phyloP scores from a whole-genome alignment of 1,140 invertebrate species.

The Watersipora subatra region DNA sequence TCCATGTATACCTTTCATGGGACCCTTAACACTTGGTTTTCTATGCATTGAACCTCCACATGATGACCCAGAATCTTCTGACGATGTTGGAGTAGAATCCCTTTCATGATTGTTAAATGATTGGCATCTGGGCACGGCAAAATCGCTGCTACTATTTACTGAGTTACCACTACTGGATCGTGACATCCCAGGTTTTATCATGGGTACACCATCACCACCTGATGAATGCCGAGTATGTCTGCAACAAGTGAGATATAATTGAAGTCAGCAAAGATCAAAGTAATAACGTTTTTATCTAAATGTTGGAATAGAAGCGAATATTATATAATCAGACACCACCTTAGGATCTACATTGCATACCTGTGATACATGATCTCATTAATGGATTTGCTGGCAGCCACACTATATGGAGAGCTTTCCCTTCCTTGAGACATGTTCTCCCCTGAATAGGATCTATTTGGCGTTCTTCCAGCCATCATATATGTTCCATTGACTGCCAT shows the following conservation, averaged over 20 bases:
- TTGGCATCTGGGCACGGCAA: neutral
- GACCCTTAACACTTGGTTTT: neutral
- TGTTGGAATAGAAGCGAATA: too few relatives aligned
- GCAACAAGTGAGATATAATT: too few relatives aligned
- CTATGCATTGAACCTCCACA: neutral
- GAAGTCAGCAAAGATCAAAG: too few relatives aligned
- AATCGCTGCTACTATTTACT: neutral
- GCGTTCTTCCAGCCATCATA: constrained; percentile 1
- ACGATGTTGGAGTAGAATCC: neutral
- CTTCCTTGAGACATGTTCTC: constrained; percentile 19
- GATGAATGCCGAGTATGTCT: neutral
- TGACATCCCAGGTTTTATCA: neutral
- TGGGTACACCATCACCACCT: neutral
- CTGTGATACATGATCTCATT: neutral
- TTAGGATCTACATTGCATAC: too few relatives aligned
- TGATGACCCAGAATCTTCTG: constrained; percentile 1
- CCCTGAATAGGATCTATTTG: constrained; percentile 27
- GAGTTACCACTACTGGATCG: constrained; percentile 2
- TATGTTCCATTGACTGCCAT: constrained; percentile 4
- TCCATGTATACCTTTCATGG: constrained; percentile 1
- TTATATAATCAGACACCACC: too few relatives aligned
- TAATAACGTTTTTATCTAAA: too few relatives aligned
- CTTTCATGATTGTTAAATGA: neutral
- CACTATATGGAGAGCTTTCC: neutral
- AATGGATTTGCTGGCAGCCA: neutral